Conservation (phyloP, 1,140 invertebrate species). For the Papilio polytes region DNA sequence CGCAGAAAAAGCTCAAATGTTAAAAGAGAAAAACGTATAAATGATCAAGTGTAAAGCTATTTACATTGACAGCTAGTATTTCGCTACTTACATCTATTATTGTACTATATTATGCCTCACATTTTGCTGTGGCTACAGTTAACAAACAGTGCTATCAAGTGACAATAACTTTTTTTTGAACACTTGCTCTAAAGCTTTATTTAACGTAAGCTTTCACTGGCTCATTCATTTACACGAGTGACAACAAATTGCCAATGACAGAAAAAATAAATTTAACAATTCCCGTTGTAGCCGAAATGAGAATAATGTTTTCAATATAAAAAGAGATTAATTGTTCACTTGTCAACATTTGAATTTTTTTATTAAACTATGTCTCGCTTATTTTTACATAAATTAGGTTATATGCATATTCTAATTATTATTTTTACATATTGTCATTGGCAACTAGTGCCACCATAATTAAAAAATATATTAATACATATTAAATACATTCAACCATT, state of each 20-base stretch:
- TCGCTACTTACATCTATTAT: slow-evolving; percentile 55
- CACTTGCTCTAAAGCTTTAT: slow-evolving; percentile 19
- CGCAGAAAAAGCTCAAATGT: neutral
- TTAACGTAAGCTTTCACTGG: slow-evolving; percentile 12
- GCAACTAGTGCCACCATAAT: slow-evolving; percentile 57
- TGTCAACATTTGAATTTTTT: neutral
- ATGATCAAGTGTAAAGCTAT: slow-evolving; percentile 10
- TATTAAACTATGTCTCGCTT: too few relatives aligned
- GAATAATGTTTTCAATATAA: too few relatives aligned
- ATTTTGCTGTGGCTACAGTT: slow-evolving; percentile 44
- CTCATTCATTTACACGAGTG: slow-evolving; percentile 41
- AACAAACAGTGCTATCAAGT: slow-evolving; percentile 25
- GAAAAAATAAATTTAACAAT: neutral
- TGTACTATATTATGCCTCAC: slow-evolving; percentile 64
- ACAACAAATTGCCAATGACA: slow-evolving; percentile 64
- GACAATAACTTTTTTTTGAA: neutral
- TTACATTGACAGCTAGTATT: slow-evolving; percentile 16
- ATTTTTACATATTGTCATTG: slow-evolving; percentile 67
- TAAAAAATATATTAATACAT: slow-evolving; percentile 41
- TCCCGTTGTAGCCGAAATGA: neutral
- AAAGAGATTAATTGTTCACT: too few relatives aligned
- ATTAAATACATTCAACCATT: slow-evolving; percentile 22
- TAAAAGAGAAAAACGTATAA: neutral
- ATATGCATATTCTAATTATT: slow-evolving; percentile 25
- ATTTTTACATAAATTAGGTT: too few relatives aligned